Evolutionary conservation across 2,797 vertebrate genomes (phyloP).

Genomic region (Onychomys torridus): DNA sequence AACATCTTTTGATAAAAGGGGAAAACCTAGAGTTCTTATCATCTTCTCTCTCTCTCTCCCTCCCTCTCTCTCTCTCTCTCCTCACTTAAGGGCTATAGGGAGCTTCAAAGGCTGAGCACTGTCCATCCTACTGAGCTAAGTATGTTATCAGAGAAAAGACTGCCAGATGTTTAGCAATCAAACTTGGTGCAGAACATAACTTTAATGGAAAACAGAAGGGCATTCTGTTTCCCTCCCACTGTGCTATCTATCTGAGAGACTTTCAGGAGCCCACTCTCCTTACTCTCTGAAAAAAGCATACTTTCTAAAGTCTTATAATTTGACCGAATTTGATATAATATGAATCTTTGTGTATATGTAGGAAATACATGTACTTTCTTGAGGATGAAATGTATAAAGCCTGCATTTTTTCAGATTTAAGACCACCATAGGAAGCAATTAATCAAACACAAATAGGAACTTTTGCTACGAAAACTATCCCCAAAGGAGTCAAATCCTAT

Average conservation of each 20-base stretch:
- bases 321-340: slow-evolving; percentile 66
- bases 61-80: neutral
- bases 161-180: slow-evolving; percentile 83
- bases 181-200: slow-evolving; percentile 80
- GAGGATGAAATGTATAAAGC: slow-evolving; percentile 39
- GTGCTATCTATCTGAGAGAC: slow-evolving; percentile 77
- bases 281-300: slow-evolving; percentile 61
- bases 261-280: slow-evolving; percentile 75
- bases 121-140: slow-evolving; percentile 71
- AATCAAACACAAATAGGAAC: slow-evolving; percentile 68
- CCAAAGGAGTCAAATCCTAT: slow-evolving; percentile 46
- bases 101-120: slow-evolving; percentile 79
- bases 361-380: slow-evolving; percentile 60
- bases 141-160: slow-evolving; percentile 80
- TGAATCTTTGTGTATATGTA: slow-evolving; percentile 61
- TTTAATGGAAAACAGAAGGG: slow-evolving; percentile 84
- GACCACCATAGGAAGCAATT: slow-evolving; percentile 63
- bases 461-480: slow-evolving; percentile 51
- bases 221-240: slow-evolving; percentile 73
- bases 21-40: slow-evolving; percentile 70
- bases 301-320: slow-evolving; percentile 72
- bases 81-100: slow-evolving; percentile 59
- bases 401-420: slow-evolving; percentile 62
- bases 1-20: slow-evolving; percentile 56
- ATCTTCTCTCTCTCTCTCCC: neutral